Evolutionary conservation across 2,797 vertebrate species (phyloP), one percentile per base, ranked within the genome.

Genomic region (Pseudochromis fuscus): DNA sequence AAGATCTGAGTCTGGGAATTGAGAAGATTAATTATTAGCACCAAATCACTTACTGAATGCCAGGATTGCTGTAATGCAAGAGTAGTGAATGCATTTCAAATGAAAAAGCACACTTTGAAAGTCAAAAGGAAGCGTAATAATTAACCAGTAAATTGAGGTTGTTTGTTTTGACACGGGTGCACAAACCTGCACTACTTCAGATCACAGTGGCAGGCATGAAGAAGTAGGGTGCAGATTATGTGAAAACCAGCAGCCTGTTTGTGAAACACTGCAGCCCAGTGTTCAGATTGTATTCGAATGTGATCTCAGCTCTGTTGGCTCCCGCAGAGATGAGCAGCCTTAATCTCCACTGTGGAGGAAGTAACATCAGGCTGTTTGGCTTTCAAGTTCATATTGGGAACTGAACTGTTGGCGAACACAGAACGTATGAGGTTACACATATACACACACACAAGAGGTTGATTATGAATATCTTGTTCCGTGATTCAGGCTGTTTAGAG

Each of bases 331-430:
- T 81, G 72, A 83, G 64, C 67, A 68, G 59, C n/a, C 30, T 69
- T 85, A 75, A 87, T 81, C 72, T 74, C 49, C 59, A 77, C 45
- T 69, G 58, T 69, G 2, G 73, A 78, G 56, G 72, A 82, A 78
- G 77, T 57, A 77, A 78, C 65, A 80, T 83, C 61, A 67, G 67
- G 33, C 71, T 59, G 45, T 67, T 72, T 71, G 49, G 58, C 59
- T 75, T 86, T 75, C 30, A 70, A 75, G 55, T 68, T 66, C 70
- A 75, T 62, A 58, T 77, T 68, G 74, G 75, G 44, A 70, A 37
- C 59, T 25, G 30, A 74, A 66, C 40, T 78, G 59, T 63, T 77
- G 56, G 59, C 27, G 73, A 55, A 73, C 68, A 68, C 38, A 48
- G 30, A 56, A 61, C 59, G 60, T 70, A 44, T 33, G 44, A 13